A percentile compares a stretch with the other conserved stretches of the same genome.
Evolutionary conservation across 2,888 invertebrate species (phyloP).

Genomic region (Dusona sp.): DNA sequence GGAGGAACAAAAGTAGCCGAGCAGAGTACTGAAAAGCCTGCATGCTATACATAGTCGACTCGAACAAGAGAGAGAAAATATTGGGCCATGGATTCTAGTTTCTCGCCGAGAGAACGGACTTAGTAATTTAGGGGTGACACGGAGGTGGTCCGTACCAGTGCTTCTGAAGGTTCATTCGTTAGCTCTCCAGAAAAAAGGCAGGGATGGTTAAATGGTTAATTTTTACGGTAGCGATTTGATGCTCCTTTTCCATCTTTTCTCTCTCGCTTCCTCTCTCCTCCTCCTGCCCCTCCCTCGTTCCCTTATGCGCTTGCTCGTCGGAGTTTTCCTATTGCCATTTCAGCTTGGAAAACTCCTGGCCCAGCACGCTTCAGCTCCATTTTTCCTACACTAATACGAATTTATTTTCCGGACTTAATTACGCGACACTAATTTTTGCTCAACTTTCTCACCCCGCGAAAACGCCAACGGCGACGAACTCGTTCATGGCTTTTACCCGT

Average conservation of each 20-base stretch:
- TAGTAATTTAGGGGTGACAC: slow-evolving; percentile 61
- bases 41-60: slow-evolving; percentile 18
- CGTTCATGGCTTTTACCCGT: slow-evolving; percentile 53
- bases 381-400: slow-evolving; percentile 79
- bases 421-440: slow-evolving; percentile 83
- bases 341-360: slow-evolving; percentile 56
- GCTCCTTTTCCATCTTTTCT: slow-evolving; percentile 64
- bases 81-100: slow-evolving; percentile 52
- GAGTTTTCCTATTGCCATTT: slow-evolving; percentile 62
- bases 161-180: slow-evolving; percentile 80
- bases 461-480: slow-evolving; percentile 72
- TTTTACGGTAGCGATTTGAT: slow-evolving; percentile 81
- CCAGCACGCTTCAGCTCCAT: slow-evolving; percentile 45
- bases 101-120: slow-evolving; percentile 47
- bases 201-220: slow-evolving; percentile 81
- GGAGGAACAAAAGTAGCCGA: slow-evolving; percentile 46
- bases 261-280: slow-evolving; percentile 61
- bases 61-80: slow-evolving; percentile 55
- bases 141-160: slow-evolving; percentile 72
- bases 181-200: slow-evolving; percentile 65
- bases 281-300: slow-evolving; percentile 35
- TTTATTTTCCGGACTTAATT: slow-evolving; percentile 83
- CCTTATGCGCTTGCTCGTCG: slow-evolving; percentile 46
- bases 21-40: slow-evolving; percentile 23
- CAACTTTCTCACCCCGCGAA: slow-evolving; percentile 77